Evolutionary conservation across 2,888 invertebrate genomes (phyloP).

Genomic region (Hermaeophaga mercurialis): DNA sequence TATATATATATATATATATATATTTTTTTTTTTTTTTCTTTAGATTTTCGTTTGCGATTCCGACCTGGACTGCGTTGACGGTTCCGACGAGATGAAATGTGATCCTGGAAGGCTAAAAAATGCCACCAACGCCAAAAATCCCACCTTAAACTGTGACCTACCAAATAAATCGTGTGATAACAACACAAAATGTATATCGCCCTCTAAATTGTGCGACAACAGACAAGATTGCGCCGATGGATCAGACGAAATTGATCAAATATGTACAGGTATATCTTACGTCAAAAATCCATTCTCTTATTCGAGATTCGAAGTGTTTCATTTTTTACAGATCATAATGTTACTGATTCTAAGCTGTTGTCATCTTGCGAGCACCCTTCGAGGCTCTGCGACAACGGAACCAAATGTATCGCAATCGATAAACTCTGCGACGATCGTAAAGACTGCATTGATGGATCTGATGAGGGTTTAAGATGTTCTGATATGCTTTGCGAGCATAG

Average conservation of each 20-base stretch:
- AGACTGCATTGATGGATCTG: constrained; percentile 78
- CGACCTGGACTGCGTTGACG: constrained; percentile 73
- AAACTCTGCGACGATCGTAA: constrained; percentile 75
- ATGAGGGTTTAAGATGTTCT: constrained; percentile 75
- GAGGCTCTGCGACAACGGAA: constrained; percentile 70
- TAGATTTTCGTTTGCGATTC: constrained; percentile 70
- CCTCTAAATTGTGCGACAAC: constrained; percentile 75
- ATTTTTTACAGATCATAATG: constrained; percentile 15
- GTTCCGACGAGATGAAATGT: constrained; percentile 74
- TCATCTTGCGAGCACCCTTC: constrained; percentile 27
- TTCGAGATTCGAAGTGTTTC: background rate
- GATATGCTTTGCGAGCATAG: constrained; percentile 64
- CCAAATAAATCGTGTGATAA: constrained; percentile 73
- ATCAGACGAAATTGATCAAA: constrained; percentile 67
- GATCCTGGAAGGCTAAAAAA: constrained; percentile 48
- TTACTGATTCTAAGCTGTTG: constrained; percentile 15
- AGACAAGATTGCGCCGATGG: constrained; percentile 75
- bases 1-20: too few species aligned
- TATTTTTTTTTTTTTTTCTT: constrained; percentile 17
- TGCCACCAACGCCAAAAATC: constrained; percentile 42
- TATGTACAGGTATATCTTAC: constrained; percentile 19
- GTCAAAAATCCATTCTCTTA: background rate
- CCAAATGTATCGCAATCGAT: constrained; percentile 72
- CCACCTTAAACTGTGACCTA: constrained; percentile 56
- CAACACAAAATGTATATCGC: constrained; percentile 72